Conservation (phyloP, 1,140 invertebrate genomes). For the Polypedilum vanderplanki region DNA sequence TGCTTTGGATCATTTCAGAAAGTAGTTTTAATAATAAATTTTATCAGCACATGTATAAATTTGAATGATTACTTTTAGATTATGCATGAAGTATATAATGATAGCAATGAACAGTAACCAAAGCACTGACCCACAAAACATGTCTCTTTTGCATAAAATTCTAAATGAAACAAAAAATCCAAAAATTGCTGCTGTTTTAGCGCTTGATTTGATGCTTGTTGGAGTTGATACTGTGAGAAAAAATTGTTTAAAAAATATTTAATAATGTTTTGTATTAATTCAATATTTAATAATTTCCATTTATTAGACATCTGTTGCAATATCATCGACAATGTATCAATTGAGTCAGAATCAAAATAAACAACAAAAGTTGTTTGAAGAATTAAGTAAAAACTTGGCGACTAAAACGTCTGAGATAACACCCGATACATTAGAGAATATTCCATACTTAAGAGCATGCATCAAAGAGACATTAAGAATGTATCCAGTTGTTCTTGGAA, state of each 20-base stretch:
- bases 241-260: conserved; percentile 18
- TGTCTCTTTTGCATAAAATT: conserved; percentile 56
- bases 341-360: conserved; percentile 65
- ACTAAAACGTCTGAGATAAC: conserved; percentile 50
- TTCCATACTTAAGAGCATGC: conserved; percentile 77
- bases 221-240: conserved; percentile 75
- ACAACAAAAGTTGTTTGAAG: conserved; percentile 63
- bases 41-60: conserved; percentile 35
- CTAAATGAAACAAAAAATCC: conserved; percentile 53
- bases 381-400: conserved; percentile 58
- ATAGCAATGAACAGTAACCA: conserved; percentile 42
- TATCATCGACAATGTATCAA: conserved; percentile 72
- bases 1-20: conserved; percentile 62
- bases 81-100: conserved; percentile 55
- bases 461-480: conserved; percentile 84
- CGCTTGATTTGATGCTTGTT: conserved; percentile 76
- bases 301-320: conserved; percentile 68
- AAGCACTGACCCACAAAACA: conserved; percentile 42
- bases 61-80: conserved; percentile 43
- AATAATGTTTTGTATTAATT: neutral
- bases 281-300: neutral
- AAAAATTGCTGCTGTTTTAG: conserved; percentile 66
- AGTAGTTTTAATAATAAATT: conserved; percentile 47
- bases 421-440: conserved; percentile 56
- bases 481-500: conserved; percentile 81